A percentile compares a stretch with the other conserved stretches of the same genome.
Evolutionary conservation across 2,888 invertebrate genomes (phyloP).

Genomic region (Lepidochrysops patricia): DNA sequence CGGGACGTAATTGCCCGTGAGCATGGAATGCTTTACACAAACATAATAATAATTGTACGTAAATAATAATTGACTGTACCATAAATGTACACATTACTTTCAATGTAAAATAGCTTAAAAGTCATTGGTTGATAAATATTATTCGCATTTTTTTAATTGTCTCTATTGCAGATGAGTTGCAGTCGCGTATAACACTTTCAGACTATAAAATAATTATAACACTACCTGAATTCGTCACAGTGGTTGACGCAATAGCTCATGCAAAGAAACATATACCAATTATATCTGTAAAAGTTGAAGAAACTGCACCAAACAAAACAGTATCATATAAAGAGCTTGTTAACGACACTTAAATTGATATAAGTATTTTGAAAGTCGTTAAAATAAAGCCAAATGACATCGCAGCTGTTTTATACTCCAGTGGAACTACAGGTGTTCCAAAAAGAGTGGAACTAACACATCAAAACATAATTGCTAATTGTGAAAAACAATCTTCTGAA

Average conservation of each 20-base stretch:
- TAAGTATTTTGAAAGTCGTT: slow-evolving; percentile 56
- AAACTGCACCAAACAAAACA: slow-evolving; percentile 57
- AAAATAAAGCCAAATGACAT: slow-evolving; percentile 67
- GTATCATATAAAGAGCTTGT: slow-evolving; percentile 76
- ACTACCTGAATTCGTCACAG: slow-evolving; percentile 52
- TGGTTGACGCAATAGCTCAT: slow-evolving; percentile 58
- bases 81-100: not conserved
- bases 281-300: slow-evolving; percentile 42
- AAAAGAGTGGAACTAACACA: slow-evolving; percentile 83
- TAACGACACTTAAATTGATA: slow-evolving; percentile 57
- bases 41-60: slow-evolving; percentile 27
- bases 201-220: slow-evolving; percentile 74
- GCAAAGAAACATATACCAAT: slow-evolving; percentile 63
- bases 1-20: too few relatives aligned
- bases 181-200: slow-evolving; percentile 71
- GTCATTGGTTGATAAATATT: too few relatives aligned
- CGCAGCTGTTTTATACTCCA: slow-evolving; percentile 84
- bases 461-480: slow-evolving; percentile 67
- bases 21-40: too few relatives aligned
- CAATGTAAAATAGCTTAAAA: not conserved
- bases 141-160: too few relatives aligned
- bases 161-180: slow-evolving; percentile 73
- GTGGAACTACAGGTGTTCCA: slow-evolving; percentile 88
- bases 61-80: not conserved
- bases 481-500: slow-evolving; percentile 42